Evolutionary conservation across 1,140 invertebrate species (phyloP), one percentile per base, ranked within the genome.

Genomic region (Dendroctonus valens): DNA sequence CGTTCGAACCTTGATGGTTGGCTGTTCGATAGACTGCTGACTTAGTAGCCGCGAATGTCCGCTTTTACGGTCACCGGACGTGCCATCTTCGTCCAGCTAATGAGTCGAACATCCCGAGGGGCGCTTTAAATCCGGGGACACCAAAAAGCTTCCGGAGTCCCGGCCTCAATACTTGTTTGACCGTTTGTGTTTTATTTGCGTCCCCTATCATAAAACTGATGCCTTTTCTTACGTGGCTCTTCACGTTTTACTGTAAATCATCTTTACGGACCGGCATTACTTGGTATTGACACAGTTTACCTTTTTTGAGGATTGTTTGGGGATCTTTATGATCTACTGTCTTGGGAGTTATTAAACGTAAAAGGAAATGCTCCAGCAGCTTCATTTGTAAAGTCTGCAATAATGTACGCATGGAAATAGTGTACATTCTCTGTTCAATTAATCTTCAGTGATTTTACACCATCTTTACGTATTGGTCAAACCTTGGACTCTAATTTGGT

Each of bases 101-200:
- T 67, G 65, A 67, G 65, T 60, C 65, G 65, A 46, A 60, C 57
- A 53, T 59, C 65, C 58, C 65, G 12, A 38, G 65, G 65, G 65
- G 8, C 57, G 59, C 57, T 67, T 67, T 58, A 67, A 67, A 67
- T 67, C 58, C 65, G 48, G 65, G 50, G 64, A 66, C 64, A 66
- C 48, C 48, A 37, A 59, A 66, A 66, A 66, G 64, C 64, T 66
- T 66, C 64, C 64, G 64, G 57, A 39, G 37, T 12, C n/a, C n/a
- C 46, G 61, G 42, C 39, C 55, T 42, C 64, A 14, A 52, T 46
- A 53, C 55, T 59, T 57, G 46, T 41, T 58, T 57, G 46, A 51
- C 42, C 48, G 49, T 53, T 53, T 52, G 46, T 59, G 51, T 66
- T 66, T 66, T 66, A 66, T 66, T 66, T 58, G 38, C 39, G 39